These are phyloP conservation scores for Eubucco bourcierii DNA, from an alignment of 2,113 vertebrate genomes.

Conservation along the genomic window DNA sequence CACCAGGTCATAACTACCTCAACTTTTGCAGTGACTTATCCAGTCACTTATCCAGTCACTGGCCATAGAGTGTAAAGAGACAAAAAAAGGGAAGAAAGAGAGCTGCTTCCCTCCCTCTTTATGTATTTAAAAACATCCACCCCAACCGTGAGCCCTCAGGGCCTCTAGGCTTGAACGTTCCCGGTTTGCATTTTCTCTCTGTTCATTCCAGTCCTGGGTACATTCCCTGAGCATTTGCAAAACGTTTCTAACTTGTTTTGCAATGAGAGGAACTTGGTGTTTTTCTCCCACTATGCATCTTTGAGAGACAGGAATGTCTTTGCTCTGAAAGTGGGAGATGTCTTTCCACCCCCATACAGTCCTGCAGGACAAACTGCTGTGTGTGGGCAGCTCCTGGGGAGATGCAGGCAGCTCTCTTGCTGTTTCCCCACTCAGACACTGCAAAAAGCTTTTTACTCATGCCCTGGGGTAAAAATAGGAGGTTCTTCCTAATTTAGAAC, in stretches of 20 bases:
- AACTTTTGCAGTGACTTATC: not conserved
- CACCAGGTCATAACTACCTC: not conserved
- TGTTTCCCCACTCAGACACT: not conserved
- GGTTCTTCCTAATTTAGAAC: not conserved
- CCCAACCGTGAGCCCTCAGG: not conserved
- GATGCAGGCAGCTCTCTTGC: not conserved
- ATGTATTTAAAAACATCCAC: not conserved
- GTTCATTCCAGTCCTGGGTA: not conserved
- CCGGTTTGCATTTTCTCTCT: not conserved
- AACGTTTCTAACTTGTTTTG: not conserved
- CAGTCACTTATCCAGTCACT: not conserved
- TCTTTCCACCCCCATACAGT: not conserved
- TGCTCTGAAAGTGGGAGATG: not conserved
- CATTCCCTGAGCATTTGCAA: not conserved
- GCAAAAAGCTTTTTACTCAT: not conserved
- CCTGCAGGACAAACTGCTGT: not conserved
- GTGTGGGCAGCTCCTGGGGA: slow-evolving; percentile 17
- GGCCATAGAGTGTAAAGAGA: not conserved
- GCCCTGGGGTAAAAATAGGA: not conserved
- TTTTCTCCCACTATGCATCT: not conserved
- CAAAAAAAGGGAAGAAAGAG: not conserved
- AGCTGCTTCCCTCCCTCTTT: not conserved
- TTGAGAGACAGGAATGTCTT: not conserved
- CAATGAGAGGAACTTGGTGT: not conserved
- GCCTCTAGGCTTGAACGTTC: not conserved